phyloP scores from a whole-genome alignment of 2,113 vertebrate species.

The Seriola quinqueradiata region DNA sequence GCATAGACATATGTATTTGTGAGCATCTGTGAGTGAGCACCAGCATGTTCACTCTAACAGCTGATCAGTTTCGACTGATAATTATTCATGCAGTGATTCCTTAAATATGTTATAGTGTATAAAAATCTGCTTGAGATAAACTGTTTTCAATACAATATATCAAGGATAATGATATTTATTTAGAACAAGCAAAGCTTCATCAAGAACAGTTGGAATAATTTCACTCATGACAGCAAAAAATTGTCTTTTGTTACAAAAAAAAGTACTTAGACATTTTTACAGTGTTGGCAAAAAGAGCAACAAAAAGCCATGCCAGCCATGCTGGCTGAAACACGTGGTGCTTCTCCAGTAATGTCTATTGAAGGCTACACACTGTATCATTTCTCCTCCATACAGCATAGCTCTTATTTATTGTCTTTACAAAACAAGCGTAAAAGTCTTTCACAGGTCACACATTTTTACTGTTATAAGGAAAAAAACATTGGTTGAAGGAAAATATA shows the following conservation, averaged over 20 bases:
- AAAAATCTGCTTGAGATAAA: neutral
- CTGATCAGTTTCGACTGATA: neutral
- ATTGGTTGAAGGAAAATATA: neutral
- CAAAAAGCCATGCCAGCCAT: neutral
- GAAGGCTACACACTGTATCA: neutral
- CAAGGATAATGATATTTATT: neutral
- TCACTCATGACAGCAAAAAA: neutral
- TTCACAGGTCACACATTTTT: neutral
- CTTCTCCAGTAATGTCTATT: neutral
- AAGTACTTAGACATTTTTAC: neutral
- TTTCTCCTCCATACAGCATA: neutral
- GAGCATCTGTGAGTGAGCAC: neutral
- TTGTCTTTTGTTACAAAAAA: neutral
- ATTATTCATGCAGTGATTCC: neutral
- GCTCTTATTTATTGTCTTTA: neutral
- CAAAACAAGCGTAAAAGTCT: neutral
- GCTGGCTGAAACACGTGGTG: neutral
- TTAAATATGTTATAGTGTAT: neutral
- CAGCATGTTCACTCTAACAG: neutral
- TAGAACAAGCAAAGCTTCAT: neutral
- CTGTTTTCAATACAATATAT: neutral
- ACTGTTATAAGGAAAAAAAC: neutral
- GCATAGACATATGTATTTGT: slow-evolving; percentile 46
- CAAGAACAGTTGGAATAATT: neutral
- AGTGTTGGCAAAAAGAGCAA: neutral